Conservation (phyloP, 2,113 vertebrate species). For the Balaenoptera acutorostrata region DNA sequence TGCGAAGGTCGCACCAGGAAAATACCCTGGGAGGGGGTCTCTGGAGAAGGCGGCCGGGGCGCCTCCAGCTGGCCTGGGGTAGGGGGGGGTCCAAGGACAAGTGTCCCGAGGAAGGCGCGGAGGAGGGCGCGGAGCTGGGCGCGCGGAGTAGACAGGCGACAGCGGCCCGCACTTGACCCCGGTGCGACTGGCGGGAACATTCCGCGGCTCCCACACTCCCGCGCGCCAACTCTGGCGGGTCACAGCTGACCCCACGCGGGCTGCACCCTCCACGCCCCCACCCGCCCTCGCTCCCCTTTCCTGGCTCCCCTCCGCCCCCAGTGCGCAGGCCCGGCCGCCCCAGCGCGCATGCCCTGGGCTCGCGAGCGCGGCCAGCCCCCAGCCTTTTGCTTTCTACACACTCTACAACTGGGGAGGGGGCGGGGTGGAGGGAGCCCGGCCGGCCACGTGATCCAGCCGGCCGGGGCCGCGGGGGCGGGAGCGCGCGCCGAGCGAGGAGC, state of each 20-base stretch:
- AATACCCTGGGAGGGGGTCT: neutral
- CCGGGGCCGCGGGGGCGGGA: slow-evolving; percentile 46
- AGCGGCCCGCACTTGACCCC: neutral
- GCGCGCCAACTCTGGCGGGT: neutral
- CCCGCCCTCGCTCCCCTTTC: neutral
- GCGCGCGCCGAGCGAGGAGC: slow-evolving; percentile 45
- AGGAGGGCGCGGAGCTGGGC: too few relatives aligned
- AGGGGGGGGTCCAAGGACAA: neutral
- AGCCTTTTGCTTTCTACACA: slow-evolving; percentile 67
- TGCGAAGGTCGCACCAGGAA: neutral
- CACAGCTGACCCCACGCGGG: neutral
- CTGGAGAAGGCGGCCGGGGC: rapidly evolving
- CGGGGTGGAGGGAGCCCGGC: slow-evolving; percentile 45
- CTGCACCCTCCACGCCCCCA: neutral
- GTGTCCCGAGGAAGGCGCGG: neutral
- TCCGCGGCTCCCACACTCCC: neutral
- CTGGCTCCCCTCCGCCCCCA: slow-evolving; percentile 44
- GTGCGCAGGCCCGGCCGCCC: slow-evolving; percentile 64
- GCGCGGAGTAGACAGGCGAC: neutral
- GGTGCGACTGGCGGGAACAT: neutral
- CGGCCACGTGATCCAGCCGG: slow-evolving; percentile 71
- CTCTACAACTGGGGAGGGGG: slow-evolving; percentile 67
- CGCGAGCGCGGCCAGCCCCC: slow-evolving; percentile 70
- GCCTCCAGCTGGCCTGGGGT: neutral
- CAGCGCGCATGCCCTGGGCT: slow-evolving; percentile 79